Percentiles rank a stretch among this genome's conserved stretches.
phyloP scores from a whole-genome alignment of 2,888 invertebrate species.

The Aphidius colemani region DNA sequence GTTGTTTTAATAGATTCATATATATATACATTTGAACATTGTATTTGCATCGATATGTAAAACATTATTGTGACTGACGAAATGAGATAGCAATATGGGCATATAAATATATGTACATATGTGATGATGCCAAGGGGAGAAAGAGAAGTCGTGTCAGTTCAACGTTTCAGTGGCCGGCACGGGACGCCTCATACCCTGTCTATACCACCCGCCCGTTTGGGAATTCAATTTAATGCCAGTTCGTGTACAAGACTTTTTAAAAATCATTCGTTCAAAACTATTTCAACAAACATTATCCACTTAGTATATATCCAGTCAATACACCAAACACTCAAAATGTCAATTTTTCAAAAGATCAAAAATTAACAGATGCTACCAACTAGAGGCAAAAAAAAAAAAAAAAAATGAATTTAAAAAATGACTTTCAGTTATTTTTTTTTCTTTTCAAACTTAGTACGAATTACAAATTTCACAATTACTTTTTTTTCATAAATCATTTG shows the following conservation, averaged over 20 bases:
- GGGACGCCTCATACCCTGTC: constrained; percentile 45
- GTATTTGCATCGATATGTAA: constrained; percentile 5
- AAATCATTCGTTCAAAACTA: too few relatives aligned
- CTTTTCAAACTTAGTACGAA: constrained; percentile 7
- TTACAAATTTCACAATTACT: background rate
- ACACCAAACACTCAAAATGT: too few relatives aligned
- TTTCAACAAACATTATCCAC: too few relatives aligned
- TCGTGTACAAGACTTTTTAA: constrained; percentile 31
- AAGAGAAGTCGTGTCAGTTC: constrained; percentile 37
- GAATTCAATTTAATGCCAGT: constrained; percentile 56
- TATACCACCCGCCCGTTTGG: constrained; percentile 58
- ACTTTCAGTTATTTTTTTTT: too few relatives aligned
- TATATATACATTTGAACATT: constrained; percentile 20
- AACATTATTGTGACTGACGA: constrained; percentile 18
- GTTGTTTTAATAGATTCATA: too few relatives aligned
- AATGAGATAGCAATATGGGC: constrained; percentile 14
- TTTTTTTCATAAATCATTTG: background rate
- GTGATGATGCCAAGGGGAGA: too few relatives aligned
- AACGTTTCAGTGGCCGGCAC: constrained; percentile 54
- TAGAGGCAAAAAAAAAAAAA: too few relatives aligned
- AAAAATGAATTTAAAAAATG: too few relatives aligned
- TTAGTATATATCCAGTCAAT: too few relatives aligned
- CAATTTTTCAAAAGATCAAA: too few relatives aligned
- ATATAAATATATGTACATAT: too few relatives aligned
- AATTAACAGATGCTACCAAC: too few relatives aligned